Percentiles rank a stretch among this genome's conserved stretches.
These are phyloP conservation scores for Cylas formicarius DNA, from an alignment of 1,140 invertebrate species.

Conservation along the genomic window DNA sequence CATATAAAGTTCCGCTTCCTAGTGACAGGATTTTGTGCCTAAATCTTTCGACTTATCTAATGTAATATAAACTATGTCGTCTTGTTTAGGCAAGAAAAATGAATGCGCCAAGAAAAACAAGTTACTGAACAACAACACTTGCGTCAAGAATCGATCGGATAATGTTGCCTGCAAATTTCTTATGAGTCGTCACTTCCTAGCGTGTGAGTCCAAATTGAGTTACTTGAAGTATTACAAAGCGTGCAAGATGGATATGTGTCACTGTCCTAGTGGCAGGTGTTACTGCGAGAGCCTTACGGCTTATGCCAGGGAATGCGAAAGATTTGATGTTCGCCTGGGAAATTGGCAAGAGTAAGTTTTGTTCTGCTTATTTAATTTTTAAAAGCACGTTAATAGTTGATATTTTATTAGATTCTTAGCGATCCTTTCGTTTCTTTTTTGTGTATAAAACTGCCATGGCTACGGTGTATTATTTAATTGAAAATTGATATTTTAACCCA, in stretches of 20 bases:
- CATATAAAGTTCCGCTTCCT: no score
- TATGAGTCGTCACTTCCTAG: slow-evolving; percentile 47
- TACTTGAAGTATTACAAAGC: slow-evolving; percentile 74
- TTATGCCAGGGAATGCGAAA: slow-evolving; percentile 76
- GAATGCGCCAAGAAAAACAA: slow-evolving; percentile 56
- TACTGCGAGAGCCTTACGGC: slow-evolving; percentile 85
- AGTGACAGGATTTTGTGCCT: no score
- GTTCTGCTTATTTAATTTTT: no score
- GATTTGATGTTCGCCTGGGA: slow-evolving; percentile 60
- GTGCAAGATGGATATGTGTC: slow-evolving; percentile 84
- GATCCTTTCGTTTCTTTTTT: no score
- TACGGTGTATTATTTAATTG: no score
- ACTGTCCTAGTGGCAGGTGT: slow-evolving; percentile 73
- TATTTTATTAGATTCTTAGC: no score
- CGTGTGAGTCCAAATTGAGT: slow-evolving; percentile 68
- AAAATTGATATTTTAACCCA: no score
- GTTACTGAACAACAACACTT: slow-evolving; percentile 22
- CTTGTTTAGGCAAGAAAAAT: slow-evolving; percentile 39
- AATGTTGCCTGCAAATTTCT: slow-evolving; percentile 29
- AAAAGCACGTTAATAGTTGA: no score
- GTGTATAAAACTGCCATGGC: no score
- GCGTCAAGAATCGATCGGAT: slow-evolving; percentile 13
- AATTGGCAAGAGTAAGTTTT: slow-evolving; percentile 56
- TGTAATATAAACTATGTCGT: no score
- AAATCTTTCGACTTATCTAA: no score